Evolutionary conservation across 2,113 vertebrate genomes (phyloP).

Genomic region (Dipodomys spectabilis): DNA sequence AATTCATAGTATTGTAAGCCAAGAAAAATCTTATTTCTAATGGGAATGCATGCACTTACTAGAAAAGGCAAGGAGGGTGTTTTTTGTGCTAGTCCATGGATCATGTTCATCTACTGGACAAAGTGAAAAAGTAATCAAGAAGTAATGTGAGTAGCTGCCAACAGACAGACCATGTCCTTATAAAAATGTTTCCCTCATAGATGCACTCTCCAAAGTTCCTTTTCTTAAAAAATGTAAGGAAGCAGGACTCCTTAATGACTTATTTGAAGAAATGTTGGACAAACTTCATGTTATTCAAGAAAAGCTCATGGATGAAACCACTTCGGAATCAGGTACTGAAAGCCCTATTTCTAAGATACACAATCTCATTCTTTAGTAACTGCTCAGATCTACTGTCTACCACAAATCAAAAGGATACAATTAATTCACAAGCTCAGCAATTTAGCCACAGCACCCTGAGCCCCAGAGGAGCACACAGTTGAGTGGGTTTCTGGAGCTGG

Average conservation of each 20-base stretch:
- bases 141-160: background rate
- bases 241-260: constrained; percentile 85
- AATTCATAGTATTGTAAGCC: constrained; percentile 29
- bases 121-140: background rate
- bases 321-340: constrained; percentile 86
- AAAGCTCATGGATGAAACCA: constrained; percentile 84
- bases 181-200: constrained; percentile 63
- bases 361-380: constrained; percentile 8
- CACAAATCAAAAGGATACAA: background rate
- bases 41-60: background rate
- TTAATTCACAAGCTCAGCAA: background rate
- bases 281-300: constrained; percentile 83
- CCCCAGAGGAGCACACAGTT: background rate
- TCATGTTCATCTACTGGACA: background rate
- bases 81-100: too few relatives aligned
- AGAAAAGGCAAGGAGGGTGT: background rate
- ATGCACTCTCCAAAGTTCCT: constrained; percentile 64
- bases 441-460: background rate
- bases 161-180: background rate
- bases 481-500: background rate
- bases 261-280: constrained; percentile 87
- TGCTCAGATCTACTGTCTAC: background rate
- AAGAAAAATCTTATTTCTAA: constrained; percentile 6
- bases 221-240: constrained; percentile 87
- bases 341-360: background rate